Base-by-base conservation (phyloP, 2,888 invertebrate species). In the Trichopoda pennipes region DNA sequence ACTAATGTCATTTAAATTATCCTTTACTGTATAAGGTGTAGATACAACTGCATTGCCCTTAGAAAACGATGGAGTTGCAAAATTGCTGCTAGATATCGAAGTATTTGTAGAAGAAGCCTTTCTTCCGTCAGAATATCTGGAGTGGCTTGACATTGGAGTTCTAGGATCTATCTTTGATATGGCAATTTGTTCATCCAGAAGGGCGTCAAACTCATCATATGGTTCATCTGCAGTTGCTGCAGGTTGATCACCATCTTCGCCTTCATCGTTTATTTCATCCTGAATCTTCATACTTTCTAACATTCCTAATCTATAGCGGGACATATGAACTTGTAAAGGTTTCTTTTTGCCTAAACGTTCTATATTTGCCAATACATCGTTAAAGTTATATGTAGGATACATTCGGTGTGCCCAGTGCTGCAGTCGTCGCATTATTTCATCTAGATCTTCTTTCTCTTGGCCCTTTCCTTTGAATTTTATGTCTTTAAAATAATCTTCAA, bases 351-450 rank as follows among this genome's bases (percentile, higher is more conserved):
- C 98, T 1, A 99, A 92, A 80, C 94, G 94, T 89, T 98, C 98
- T 21, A 95, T 92, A 88, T 93, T 93, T n/a, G 93, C 92, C 3
- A 98, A 91, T 84, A 96, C 95, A 90, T 98, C 97, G 88, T 96
- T 96, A 91, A 98, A 99, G 16, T 94, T 93, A 88, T 95, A 95
- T 88, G 95, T 96, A 0, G 99, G 98, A 91, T 95, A 98, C 84
- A 99, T 91, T 64, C 98, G 93, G 91, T 98, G 98, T 0, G 95
- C 95, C 99, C 99, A 99, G 88, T 98, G 97, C 87, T 98, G 97
- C 72, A 98, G 89, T 76, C 94, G 94, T 72, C 95, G 94, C 92
- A 99, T 93, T 0, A 98, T 92, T 81, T 94, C 90, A 86, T 96
- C 94, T 49, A 99, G 91, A 91, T 99, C 98, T 66, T 94, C 93